phyloP scores from a whole-genome alignment of 2,888 invertebrate species.

The Stratiomys singularior region DNA sequence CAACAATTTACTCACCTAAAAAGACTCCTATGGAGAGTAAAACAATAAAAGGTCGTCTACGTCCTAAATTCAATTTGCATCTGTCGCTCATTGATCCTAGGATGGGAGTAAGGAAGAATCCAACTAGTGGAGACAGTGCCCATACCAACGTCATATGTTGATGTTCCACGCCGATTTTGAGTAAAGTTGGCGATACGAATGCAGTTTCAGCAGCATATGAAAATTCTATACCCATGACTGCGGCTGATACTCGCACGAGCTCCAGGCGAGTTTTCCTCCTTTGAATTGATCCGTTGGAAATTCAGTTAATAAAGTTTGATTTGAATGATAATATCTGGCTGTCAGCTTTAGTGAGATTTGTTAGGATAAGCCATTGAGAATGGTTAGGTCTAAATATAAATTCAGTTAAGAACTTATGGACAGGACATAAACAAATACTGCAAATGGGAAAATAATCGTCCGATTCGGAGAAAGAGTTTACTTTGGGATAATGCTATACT shows the following conservation, averaged over 20 bases:
- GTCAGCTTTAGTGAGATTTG: no score
- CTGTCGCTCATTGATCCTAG: slow-evolving; percentile 93
- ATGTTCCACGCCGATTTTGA: slow-evolving; percentile 92
- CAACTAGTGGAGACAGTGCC: slow-evolving; percentile 93
- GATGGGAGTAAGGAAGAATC: slow-evolving; percentile 93
- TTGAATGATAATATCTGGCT: no score
- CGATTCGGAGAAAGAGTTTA: no score
- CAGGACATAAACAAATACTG: no score
- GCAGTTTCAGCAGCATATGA: slow-evolving; percentile 98
- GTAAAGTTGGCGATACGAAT: slow-evolving; percentile 92
- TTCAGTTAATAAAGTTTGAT: no score
- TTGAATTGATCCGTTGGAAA: slow-evolving; percentile 53
- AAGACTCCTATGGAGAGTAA: slow-evolving; percentile 89
- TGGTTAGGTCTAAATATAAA: no score
- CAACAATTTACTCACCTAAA: slow-evolving; percentile 71
- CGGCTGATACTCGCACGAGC: slow-evolving; percentile 87
- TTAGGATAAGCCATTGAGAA: no score
- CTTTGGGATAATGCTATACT: no score
- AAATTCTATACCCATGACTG: slow-evolving; percentile 97
- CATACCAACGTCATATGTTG: slow-evolving; percentile 95
- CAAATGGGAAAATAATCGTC: no score
- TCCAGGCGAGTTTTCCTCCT: slow-evolving; percentile 84
- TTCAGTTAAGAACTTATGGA: no score
- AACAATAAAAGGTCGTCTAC: slow-evolving; percentile 91
- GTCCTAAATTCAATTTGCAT: slow-evolving; percentile 81